Conservation (phyloP, 2,797 vertebrate species). For the Notolabrus celidotus region DNA sequence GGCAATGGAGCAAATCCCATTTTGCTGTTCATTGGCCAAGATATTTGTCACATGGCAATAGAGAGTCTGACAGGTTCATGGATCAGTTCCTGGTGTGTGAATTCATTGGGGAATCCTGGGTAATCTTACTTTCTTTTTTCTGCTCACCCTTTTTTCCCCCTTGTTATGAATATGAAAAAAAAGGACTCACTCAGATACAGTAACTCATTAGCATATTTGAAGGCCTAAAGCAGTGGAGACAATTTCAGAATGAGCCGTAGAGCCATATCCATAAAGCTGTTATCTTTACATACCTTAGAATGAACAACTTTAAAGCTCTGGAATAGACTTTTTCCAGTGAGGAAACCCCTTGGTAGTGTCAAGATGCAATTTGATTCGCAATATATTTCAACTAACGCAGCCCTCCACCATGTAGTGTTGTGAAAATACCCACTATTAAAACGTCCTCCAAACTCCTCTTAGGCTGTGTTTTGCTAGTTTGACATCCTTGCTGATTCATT, state of each 20-base stretch:
- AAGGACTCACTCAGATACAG: too few relatives aligned
- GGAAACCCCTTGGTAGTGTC: too few relatives aligned
- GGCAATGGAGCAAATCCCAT: conserved; percentile 68
- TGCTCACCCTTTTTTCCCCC: too few relatives aligned
- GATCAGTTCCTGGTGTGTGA: conserved; percentile 33
- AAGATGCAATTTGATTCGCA: conserved; percentile 3
- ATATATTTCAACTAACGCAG: conserved; percentile 16
- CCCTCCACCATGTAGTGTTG: not conserved
- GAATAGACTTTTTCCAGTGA: too few relatives aligned
- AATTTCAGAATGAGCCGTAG: too few relatives aligned
- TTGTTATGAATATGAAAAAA: conserved; percentile 10
- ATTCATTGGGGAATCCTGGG: conserved; percentile 29
- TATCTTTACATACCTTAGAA: too few relatives aligned
- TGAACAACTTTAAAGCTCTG: too few relatives aligned
- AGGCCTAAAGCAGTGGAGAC: too few relatives aligned
- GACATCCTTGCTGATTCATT: conserved; percentile 19
- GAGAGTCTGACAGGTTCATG: conserved; percentile 64
- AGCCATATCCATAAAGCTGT: too few relatives aligned
- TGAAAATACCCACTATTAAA: conserved; percentile 16
- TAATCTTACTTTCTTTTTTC: too few relatives aligned
- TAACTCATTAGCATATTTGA: too few relatives aligned
- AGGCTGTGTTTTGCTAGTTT: conserved; percentile 19
- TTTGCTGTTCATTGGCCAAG: conserved; percentile 65
- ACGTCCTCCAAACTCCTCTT: conserved; percentile 17
- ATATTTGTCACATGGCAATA: conserved; percentile 77